A percentile compares a stretch with the other conserved stretches of the same genome.
These are phyloP conservation scores for Stenolophus ochropezus DNA, from an alignment of 2,888 invertebrate species.

Conservation along the genomic window DNA sequence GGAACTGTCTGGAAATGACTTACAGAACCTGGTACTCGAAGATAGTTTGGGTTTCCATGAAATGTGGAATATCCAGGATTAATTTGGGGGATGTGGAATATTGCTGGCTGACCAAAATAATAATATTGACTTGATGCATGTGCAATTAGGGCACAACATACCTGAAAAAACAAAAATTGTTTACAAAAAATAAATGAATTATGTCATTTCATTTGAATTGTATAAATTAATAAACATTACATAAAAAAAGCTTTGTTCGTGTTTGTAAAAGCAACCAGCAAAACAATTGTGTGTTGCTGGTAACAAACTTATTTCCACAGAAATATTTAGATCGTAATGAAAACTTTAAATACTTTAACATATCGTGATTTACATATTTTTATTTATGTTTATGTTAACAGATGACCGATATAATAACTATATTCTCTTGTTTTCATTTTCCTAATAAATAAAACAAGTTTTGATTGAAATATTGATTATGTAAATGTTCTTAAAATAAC, in stretches of 20 bases:
- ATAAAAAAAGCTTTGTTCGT: too few species aligned
- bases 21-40: neutral
- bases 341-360: neutral
- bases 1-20: conserved; percentile 8
- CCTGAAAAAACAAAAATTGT: conserved; percentile 9
- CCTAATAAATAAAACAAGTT: conserved; percentile 39
- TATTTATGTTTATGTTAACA: neutral
- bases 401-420: conserved; percentile 8
- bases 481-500: conserved; percentile 41
- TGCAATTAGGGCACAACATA: neutral
- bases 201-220: too few species aligned
- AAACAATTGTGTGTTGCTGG: neutral
- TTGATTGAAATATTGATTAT: conserved; percentile 47
- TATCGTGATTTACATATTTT: neutral
- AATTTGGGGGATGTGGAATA: conserved; percentile 11
- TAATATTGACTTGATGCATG: conserved; percentile 27
- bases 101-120: conserved; percentile 41
- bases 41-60: conserved; percentile 29
- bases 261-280: neutral
- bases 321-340: neutral
- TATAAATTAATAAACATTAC: too few species aligned
- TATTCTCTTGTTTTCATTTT: conserved; percentile 36
- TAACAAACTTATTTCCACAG: neutral
- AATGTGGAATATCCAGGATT: conserved; percentile 31
- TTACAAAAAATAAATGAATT: too few species aligned